Conservation (phyloP, 2,888 invertebrate genomes). For the Galerucella nymphaeae region DNA sequence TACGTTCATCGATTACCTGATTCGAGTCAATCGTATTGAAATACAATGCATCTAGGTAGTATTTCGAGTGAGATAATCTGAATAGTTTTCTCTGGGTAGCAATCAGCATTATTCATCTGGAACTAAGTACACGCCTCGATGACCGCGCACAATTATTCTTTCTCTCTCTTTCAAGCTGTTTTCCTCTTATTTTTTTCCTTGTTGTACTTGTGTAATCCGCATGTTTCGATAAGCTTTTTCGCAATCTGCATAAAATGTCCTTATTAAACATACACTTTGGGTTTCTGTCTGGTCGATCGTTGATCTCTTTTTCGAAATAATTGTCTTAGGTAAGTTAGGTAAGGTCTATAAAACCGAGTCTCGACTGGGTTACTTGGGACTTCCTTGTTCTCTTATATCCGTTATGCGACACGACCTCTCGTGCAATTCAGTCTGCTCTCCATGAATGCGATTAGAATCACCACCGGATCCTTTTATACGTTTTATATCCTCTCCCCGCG, state of each 20-base stretch:
- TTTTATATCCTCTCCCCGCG: constrained; percentile 34
- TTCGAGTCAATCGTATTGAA: constrained; percentile 7
- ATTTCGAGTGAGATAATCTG: too few species aligned
- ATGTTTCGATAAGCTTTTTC: too few species aligned
- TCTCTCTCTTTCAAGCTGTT: too few species aligned
- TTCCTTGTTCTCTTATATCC: constrained; percentile 44
- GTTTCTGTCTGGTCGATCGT: constrained; percentile 24
- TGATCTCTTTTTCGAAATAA: constrained; percentile 32
- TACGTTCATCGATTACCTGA: constrained; percentile 18
- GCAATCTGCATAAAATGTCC: too few species aligned
- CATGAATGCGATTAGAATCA: constrained; percentile 41
- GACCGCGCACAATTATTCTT: too few species aligned
- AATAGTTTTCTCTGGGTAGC: too few species aligned
- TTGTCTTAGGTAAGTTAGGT: constrained; percentile 29
- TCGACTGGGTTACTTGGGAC: constrained; percentile 34
- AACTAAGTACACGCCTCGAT: too few species aligned
- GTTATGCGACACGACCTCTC: constrained; percentile 39
- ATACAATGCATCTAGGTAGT: too few species aligned
- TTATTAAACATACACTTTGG: too few species aligned
- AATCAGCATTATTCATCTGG: too few species aligned
- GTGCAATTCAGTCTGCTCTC: constrained; percentile 9
- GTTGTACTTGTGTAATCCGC: too few species aligned
- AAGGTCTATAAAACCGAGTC: constrained; percentile 31
- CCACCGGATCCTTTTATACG: constrained; percentile 38
- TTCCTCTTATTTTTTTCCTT: too few species aligned